Conservation (phyloP, 2,113 vertebrate species). For the Hoplias malabaricus region DNA sequence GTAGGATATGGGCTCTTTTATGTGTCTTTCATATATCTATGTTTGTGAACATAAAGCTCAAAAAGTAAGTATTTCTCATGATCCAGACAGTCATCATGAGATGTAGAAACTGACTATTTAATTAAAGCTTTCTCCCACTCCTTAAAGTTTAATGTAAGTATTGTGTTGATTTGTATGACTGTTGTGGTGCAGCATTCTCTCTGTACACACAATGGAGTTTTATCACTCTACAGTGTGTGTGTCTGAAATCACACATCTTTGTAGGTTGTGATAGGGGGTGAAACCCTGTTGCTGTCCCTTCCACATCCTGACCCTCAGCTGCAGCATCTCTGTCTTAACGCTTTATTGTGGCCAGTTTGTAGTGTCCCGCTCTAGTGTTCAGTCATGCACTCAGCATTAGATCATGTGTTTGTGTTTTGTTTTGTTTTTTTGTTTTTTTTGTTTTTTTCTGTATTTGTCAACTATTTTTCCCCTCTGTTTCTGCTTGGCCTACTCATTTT, state of each 20-base stretch:
- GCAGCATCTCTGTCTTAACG: conserved; percentile 28
- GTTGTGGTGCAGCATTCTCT: not conserved
- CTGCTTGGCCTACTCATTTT: conserved; percentile 18
- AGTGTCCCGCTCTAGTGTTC: conserved; percentile 26
- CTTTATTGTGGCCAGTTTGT: conserved; percentile 41
- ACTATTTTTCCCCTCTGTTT: conserved; percentile 56
- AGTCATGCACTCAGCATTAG: conserved; percentile 21
- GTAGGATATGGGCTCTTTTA: not conserved
- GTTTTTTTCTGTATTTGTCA: not conserved
- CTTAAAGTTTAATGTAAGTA: not conserved
- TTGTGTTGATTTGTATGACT: not conserved
- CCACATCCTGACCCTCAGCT: not conserved
- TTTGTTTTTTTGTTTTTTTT: not conserved
- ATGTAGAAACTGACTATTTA: not conserved
- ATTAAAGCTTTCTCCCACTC: not conserved
- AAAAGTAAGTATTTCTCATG: conserved; percentile 19
- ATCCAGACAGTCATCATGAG: not conserved
- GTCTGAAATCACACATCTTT: not conserved
- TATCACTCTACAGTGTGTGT: not conserved
- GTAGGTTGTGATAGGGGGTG: conserved; percentile 1
- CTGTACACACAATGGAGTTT: not conserved
- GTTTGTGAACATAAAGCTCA: not conserved
- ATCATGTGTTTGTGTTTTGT: conserved; percentile 26
- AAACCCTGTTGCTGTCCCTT: not conserved
- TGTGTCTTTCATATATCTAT: not conserved